These are phyloP conservation scores for Acanthopagrus latus DNA, from an alignment of 2,797 vertebrate species.

Conservation along the genomic window DNA sequence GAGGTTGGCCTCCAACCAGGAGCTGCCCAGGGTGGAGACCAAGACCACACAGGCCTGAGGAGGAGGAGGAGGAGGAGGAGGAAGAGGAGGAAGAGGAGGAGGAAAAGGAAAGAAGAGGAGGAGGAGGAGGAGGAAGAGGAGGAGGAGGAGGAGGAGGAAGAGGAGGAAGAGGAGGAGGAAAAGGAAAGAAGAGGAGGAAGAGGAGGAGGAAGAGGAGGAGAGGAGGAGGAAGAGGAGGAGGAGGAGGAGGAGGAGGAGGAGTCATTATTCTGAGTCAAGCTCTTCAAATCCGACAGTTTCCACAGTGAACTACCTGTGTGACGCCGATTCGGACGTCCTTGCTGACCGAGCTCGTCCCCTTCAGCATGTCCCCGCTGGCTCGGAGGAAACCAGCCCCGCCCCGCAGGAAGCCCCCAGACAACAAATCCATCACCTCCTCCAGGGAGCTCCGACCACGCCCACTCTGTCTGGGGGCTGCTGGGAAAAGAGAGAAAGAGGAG, in stretches of 20 bases:
- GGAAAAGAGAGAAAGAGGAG: not conserved
- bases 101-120: no score
- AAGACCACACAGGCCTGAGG: conserved; percentile 92
- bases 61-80: not conserved
- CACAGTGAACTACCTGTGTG: conserved; percentile 87
- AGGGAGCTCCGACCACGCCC: conserved; percentile 81
- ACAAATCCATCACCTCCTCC: conserved; percentile 91
- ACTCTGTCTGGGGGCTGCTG: conserved; percentile 77
- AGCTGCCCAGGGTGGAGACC: conserved; percentile 88
- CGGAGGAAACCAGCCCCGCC: conserved; percentile 92
- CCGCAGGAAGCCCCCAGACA: conserved; percentile 91
- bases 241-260: not conserved
- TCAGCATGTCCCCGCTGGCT: conserved; percentile 93
- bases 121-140: not conserved
- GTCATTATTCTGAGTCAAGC: not conserved
- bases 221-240: not conserved
- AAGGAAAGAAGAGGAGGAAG: no score
- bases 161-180: no score
- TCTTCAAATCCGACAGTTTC: rapidly evolving
- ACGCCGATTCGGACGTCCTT: conserved; percentile 92
- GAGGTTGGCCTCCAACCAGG: conserved; percentile 92
- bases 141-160: no score
- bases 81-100: no score
- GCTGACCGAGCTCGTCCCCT: conserved; percentile 91
- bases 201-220: not conserved